Percentiles rank a stretch among this genome's conserved stretches.
Conservation (phyloP, 2,113 vertebrate genomes). For the Menura novaehollandiae region DNA sequence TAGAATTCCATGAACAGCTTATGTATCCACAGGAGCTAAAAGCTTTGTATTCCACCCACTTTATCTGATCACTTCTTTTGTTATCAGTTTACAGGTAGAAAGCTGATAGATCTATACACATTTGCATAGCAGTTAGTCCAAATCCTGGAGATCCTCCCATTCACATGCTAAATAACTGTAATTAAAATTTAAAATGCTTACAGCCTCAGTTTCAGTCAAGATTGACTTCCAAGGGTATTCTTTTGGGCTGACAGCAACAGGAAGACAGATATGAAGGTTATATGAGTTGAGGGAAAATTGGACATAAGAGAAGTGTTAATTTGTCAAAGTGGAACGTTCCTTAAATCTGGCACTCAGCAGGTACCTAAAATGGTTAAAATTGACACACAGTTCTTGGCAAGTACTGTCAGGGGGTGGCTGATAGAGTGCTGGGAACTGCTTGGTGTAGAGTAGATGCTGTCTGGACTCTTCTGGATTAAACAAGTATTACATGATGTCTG, state of each 20-base stretch:
- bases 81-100: not conserved
- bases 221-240: not conserved
- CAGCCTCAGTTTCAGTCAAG: not conserved
- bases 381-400: not conserved
- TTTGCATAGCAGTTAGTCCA: not conserved
- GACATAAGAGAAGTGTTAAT: not conserved
- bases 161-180: not conserved
- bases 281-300: not conserved
- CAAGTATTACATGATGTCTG: not conserved
- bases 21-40: not conserved
- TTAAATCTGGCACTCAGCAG: not conserved
- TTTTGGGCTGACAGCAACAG: not conserved
- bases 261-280: not conserved
- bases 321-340: not conserved
- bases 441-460: not conserved
- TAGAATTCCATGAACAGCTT: not conserved
- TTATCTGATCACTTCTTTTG: not conserved
- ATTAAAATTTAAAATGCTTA: not conserved
- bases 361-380: not conserved
- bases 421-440: not conserved
- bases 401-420: not conserved
- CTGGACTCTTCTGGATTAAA: not conserved
- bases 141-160: not conserved
- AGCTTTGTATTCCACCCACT: not conserved
- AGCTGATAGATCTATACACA: not conserved